These are phyloP conservation scores for Planiliza haematocheilus DNA, from an alignment of 2,113 vertebrate genomes.

Conservation along the genomic window DNA sequence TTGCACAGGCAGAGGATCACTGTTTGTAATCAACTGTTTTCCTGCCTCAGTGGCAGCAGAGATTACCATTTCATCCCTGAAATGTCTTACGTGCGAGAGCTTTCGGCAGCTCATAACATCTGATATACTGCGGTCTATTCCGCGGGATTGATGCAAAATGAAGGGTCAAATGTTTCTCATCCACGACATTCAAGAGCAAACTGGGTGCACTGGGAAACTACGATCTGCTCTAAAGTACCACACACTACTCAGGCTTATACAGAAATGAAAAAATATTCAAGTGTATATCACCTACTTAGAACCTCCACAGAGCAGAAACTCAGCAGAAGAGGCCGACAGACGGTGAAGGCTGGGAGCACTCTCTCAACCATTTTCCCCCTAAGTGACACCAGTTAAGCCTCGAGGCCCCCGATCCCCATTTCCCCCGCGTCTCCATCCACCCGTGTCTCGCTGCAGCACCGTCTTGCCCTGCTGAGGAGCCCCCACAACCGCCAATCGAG, in stretches of 20 bases:
- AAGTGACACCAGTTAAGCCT: slow-evolving; percentile 32
- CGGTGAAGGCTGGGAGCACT: slow-evolving; percentile 38
- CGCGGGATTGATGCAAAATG: slow-evolving; percentile 35
- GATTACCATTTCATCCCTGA: slow-evolving; percentile 51
- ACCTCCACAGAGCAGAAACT: slow-evolving; percentile 61
- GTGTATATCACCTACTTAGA: slow-evolving; percentile 64
- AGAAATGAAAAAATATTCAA: slow-evolving; percentile 13
- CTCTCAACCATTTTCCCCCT: slow-evolving; percentile 53
- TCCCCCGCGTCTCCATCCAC: slow-evolving; percentile 22
- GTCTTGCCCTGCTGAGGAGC: slow-evolving; percentile 17
- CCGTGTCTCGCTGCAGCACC: background rate
- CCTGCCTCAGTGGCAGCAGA: slow-evolving; percentile 19
- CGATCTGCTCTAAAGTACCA: background rate
- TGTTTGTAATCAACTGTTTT: slow-evolving; percentile 41
- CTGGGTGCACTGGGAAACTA: background rate
- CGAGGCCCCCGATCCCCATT: slow-evolving; percentile 1
- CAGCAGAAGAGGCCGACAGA: slow-evolving; percentile 65
- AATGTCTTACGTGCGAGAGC: slow-evolving; percentile 52
- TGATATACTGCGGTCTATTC: slow-evolving; percentile 43
- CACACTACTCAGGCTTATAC: background rate
- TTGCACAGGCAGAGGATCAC: slow-evolving; percentile 12
- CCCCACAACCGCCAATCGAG: slow-evolving; percentile 17
- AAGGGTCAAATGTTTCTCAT: slow-evolving; percentile 20
- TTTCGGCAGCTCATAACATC: slow-evolving; percentile 33
- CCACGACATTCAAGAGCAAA: slow-evolving; percentile 28